Evolutionary conservation across 2,113 vertebrate species (phyloP).

Genomic region (Edolisoma coerulescens): DNA sequence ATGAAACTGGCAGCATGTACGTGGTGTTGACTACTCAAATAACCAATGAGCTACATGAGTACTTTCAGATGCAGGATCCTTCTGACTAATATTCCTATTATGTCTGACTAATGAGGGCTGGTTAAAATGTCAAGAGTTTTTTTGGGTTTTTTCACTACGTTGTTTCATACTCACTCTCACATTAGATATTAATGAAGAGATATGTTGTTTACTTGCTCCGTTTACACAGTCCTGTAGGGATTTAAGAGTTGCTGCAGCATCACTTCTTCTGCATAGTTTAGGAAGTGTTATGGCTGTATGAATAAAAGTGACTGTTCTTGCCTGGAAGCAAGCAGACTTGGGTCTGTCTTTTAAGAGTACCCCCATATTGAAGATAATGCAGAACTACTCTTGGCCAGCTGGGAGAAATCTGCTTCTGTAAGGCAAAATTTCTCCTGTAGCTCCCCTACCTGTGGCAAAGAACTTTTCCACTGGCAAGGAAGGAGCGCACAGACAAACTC

Average conservation of each 20-base stretch:
- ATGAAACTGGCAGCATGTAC: background rate
- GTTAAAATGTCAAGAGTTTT: slow-evolving; percentile 17
- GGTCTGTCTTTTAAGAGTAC: background rate
- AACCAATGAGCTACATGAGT: background rate
- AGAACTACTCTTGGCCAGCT: background rate
- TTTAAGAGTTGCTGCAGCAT: background rate
- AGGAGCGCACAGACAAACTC: background rate
- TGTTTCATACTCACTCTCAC: background rate
- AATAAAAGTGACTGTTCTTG: background rate
- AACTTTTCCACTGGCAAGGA: background rate
- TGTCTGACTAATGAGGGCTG: background rate
- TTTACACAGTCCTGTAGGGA: background rate
- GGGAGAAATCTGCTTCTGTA: background rate
- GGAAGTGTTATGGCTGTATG: background rate
- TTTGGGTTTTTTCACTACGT: background rate
- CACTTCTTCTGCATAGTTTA: background rate
- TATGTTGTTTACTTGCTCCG: background rate
- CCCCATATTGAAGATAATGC: background rate
- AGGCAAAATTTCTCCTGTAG: background rate
- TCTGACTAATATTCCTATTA: background rate
- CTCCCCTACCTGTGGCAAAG: background rate
- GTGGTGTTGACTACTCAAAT: background rate
- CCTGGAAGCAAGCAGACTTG: background rate
- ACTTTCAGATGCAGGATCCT: background rate
- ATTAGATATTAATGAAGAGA: background rate